These are phyloP conservation scores for Chionomys nivalis DNA, from an alignment of 2,113 vertebrate species.

Conservation along the genomic window DNA sequence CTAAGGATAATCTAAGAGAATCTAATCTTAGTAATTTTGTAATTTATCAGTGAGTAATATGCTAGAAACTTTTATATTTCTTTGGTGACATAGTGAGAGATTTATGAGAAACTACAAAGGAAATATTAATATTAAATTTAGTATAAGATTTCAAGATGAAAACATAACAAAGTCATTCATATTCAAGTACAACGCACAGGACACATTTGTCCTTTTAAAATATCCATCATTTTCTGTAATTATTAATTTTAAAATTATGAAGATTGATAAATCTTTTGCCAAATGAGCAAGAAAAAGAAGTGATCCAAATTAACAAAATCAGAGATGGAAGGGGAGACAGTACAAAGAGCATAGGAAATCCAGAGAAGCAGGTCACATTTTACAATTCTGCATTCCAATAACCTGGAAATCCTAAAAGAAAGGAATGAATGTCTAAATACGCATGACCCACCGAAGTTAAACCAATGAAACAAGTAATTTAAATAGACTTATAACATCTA, in stretches of 20 bases:
- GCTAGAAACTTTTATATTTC: slow-evolving; percentile 14
- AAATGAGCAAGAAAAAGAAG: background rate
- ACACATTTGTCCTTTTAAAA: background rate
- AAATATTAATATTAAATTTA: background rate
- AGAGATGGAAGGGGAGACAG: background rate
- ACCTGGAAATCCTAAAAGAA: background rate
- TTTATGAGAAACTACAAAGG: background rate
- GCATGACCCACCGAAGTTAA: background rate
- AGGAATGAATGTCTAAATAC: background rate
- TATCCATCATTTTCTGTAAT: background rate
- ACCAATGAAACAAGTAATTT: background rate
- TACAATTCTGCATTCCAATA: background rate
- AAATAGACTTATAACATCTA: background rate
- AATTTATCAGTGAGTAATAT: slow-evolving; percentile 20
- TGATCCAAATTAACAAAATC: background rate
- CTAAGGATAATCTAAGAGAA: background rate
- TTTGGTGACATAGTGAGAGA: background rate
- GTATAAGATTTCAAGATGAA: background rate
- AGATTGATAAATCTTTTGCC: no score
- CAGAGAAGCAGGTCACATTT: background rate
- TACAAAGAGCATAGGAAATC: background rate
- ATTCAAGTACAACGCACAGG: slow-evolving; percentile 14
- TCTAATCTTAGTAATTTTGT: background rate
- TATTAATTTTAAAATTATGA: background rate
- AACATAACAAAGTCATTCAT: slow-evolving; percentile 31